Evolutionary conservation across 35 echinoderm and acorn worm genomes (phyloP).

Genomic region (Chiridota heheva): DNA sequence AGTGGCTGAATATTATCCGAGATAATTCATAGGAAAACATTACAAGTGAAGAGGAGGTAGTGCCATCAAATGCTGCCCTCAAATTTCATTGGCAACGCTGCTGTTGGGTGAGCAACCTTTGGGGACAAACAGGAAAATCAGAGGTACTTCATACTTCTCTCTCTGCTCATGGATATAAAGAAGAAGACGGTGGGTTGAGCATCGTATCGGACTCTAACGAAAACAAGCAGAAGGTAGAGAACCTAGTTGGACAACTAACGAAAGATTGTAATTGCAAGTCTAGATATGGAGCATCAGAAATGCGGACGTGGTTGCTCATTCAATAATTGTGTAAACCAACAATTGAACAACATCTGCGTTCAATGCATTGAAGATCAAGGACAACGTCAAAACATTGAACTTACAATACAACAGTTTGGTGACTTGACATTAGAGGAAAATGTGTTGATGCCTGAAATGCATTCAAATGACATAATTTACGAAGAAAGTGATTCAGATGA

Average conservation of each 20-base stretch:
- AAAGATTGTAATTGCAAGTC: constrained; percentile 44
- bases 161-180: constrained; percentile 1
- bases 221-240: constrained; percentile 10
- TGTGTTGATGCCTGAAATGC: background rate
- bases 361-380: background rate
- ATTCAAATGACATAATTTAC: background rate
- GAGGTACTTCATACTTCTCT: background rate
- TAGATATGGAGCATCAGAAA: constrained; percentile 2
- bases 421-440: background rate
- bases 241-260: constrained; percentile 10
- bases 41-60: constrained; percentile 10
- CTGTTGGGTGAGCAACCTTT: constrained; percentile 26
- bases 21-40: constrained; percentile 26
- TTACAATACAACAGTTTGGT: no score
- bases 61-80: constrained; percentile 38
- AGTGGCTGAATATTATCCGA: background rate
- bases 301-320: constrained; percentile 29
- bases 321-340: constrained; percentile 1
- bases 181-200: background rate
- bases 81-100: constrained; percentile 34
- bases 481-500: background rate
- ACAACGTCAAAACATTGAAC: background rate
- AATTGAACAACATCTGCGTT: background rate
- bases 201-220: constrained; percentile 23
- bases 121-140: constrained; percentile 13